Evolutionary conservation across 2,113 vertebrate genomes (phyloP).

Genomic region (Chauna torquata): DNA sequence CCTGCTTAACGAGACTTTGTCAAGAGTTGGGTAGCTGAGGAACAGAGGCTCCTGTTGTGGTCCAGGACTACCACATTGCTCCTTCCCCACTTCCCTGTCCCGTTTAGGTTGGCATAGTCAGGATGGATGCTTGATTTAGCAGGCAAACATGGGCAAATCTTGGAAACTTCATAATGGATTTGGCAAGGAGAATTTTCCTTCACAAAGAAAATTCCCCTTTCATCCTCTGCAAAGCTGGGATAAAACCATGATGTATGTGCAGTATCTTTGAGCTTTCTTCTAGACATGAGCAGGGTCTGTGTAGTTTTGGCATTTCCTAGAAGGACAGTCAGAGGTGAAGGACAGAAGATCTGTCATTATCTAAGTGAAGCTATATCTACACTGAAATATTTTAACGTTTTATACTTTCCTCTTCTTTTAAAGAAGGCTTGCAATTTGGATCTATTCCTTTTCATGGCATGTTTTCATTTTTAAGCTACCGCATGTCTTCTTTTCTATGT

Average conservation of each 20-base stretch:
- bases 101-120: background rate
- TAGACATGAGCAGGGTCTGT: background rate
- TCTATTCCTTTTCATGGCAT: background rate
- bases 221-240: background rate
- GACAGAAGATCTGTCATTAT: background rate
- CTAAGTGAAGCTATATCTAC: background rate
- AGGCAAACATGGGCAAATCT: background rate
- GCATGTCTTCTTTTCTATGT: background rate
- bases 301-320: background rate
- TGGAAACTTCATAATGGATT: background rate
- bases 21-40: background rate
- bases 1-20: background rate
- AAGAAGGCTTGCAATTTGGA: background rate
- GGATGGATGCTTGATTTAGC: background rate
- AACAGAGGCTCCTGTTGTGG: background rate
- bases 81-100: background rate
- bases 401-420: background rate
- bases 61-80: background rate
- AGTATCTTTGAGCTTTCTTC: background rate
- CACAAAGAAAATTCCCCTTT: background rate
- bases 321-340: background rate
- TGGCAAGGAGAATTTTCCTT: background rate
- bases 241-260: background rate
- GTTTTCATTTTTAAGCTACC: background rate
- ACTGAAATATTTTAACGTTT: background rate